Base-by-base conservation (phyloP, 2,797 vertebrate genomes). In the Tamandua tetradactyla region DNA sequence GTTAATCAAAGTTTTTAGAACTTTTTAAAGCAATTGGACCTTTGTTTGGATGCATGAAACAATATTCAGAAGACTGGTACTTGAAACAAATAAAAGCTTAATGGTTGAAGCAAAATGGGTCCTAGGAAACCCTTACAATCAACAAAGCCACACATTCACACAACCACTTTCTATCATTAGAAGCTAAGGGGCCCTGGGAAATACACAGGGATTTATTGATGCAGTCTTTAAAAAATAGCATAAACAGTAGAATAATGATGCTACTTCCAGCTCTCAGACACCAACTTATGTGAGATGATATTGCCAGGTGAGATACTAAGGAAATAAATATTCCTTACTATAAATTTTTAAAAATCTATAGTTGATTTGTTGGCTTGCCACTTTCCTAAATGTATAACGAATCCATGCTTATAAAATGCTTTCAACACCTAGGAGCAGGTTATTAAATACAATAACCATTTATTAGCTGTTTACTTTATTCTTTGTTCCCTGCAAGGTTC, bases 11-110 rank as follows among this genome's bases (percentile, higher is more conserved):
- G 42, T 55, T 83, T 72, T 78, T 37, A 83, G 42, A 49, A 61
- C 3, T 2, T 71, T 86, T 32, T 15, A 47, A 37, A 11, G 25
- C 32, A 91, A 80, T 7, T 2, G 3, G 64, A 1, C 10, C 35
- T 71, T 62, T 83, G 4, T 52, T 66, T 68, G 49, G 89, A 74
- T 92, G 62, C 59, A 81, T 71, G 35, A 69, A 81, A 59, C 22
- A 75, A 35, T 40, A 49, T 47, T 52, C 1, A 52, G 52, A 71
- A 80, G 25, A 25, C 15, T 13, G 23, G 13, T 23, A 71, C 44
- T 66, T 52, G 49, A 85, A 87, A 81, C 40, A 57, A 87, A 71
- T 25, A 32, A 68, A 74, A 91, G 25, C 2, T 80, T 23, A 37
- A 35, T 47, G 5, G 7, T 12, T 85, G 75, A 93, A 80, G 37